Evolutionary conservation across 1,140 invertebrate genomes (phyloP).

Genomic region (Ostrea edulis): DNA sequence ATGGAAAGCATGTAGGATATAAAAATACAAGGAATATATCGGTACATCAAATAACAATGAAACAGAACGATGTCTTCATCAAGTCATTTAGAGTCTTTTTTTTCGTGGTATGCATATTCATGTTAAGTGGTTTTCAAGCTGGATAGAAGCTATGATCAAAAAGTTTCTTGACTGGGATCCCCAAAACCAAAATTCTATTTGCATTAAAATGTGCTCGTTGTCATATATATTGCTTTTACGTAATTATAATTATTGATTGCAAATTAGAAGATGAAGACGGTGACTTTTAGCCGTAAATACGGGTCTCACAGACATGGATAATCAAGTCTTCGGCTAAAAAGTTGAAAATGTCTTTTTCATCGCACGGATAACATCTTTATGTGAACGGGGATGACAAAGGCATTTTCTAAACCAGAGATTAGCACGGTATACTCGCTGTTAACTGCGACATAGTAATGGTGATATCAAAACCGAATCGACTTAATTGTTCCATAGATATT

Average conservation of each 20-base stretch:
- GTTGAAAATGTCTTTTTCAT: neutral
- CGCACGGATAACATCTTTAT: neutral
- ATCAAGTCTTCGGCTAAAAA: neutral
- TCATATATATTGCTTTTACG: neutral
- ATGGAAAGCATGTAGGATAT: neutral
- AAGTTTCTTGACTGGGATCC: neutral
- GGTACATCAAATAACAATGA: neutral
- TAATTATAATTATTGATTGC: constrained; percentile 15
- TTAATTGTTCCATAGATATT: neutral
- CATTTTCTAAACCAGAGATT: neutral
- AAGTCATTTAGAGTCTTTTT: neutral
- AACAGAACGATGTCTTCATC: neutral
- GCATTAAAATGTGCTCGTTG: neutral
- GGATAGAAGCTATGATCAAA: neutral
- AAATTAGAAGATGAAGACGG: constrained; percentile 4
- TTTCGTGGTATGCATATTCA: neutral
- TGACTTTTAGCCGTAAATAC: neutral
- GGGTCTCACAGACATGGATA: neutral
- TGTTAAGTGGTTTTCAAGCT: neutral
- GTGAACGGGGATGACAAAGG: neutral
- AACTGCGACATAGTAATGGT: neutral
- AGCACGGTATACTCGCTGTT: neutral
- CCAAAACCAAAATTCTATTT: neutral
- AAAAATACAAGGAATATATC: neutral
- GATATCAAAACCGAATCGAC: neutral